These are phyloP conservation scores for Diabrotica undecimpunctata DNA, from an alignment of 1,140 invertebrate species.

Conservation along the genomic window DNA sequence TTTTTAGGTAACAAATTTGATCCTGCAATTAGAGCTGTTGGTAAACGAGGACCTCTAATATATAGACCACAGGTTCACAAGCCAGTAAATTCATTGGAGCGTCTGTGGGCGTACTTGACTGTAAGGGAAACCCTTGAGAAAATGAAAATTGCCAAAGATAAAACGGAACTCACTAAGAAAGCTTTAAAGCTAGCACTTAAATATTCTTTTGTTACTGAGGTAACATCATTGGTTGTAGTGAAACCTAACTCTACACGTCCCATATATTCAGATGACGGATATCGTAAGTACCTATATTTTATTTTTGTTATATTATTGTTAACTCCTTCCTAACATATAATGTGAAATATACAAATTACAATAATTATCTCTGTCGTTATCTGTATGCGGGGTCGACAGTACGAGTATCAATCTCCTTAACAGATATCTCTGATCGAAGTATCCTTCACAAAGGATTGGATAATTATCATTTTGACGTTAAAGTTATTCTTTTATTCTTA, in stretches of 20 bases:
- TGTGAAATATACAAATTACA: too few relatives aligned
- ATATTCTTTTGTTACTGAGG: conserved; percentile 66
- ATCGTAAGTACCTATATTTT: too few relatives aligned
- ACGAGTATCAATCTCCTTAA: too few relatives aligned
- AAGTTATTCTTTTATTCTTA: too few relatives aligned
- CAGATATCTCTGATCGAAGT: too few relatives aligned
- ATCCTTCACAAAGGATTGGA: too few relatives aligned
- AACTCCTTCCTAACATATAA: too few relatives aligned
- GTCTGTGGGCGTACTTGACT: conserved; percentile 65
- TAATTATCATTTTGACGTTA: too few relatives aligned
- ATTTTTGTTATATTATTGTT: too few relatives aligned
- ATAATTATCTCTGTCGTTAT: too few relatives aligned
- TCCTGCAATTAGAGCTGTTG: not conserved
- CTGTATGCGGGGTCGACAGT: too few relatives aligned
- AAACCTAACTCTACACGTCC: conserved; percentile 52
- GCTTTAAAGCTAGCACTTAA: conserved; percentile 50
- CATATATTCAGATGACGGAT: not conserved
- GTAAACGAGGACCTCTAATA: not conserved
- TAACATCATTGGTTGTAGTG: conserved; percentile 67
- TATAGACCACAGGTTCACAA: conserved; percentile 47
- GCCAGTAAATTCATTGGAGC: conserved; percentile 22
- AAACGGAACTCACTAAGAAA: conserved; percentile 37
- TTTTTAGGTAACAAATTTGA: not conserved
- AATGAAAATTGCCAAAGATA: conserved; percentile 52
- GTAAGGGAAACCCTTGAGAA: conserved; percentile 53